These are phyloP conservation scores for Agriopis aurantiaria DNA, from an alignment of 2,888 invertebrate species.

Conservation along the genomic window DNA sequence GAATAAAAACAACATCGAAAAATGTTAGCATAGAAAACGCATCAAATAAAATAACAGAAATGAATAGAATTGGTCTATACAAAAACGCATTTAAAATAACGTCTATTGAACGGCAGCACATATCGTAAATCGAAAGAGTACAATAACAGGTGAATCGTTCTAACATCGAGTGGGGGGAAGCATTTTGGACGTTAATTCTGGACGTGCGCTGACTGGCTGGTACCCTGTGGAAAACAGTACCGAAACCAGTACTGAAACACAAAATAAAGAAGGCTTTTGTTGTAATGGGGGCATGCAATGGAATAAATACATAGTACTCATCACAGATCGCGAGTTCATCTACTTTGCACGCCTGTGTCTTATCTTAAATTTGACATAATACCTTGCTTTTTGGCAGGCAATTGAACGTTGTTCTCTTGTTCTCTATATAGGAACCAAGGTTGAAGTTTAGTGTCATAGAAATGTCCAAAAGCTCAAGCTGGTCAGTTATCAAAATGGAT, in stretches of 20 bases:
- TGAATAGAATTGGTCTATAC: constrained; percentile 12
- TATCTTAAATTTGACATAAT: no score
- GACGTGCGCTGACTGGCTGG: constrained; percentile 54
- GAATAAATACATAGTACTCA: no score
- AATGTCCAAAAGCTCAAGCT: no score
- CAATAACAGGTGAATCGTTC: constrained; percentile 38
- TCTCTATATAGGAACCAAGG: no score
- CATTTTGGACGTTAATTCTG: constrained; percentile 56
- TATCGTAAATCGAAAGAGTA: constrained; percentile 41
- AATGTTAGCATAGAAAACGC: background rate
- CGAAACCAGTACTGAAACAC: background rate
- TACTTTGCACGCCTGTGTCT: background rate
- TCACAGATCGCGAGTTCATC: no score
- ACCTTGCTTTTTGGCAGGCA: no score
- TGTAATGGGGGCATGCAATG: no score
- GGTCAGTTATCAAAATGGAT: no score
- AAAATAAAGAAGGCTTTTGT: no score
- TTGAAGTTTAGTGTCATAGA: no score
- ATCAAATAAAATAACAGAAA: constrained; percentile 4
- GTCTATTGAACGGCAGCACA: constrained; percentile 22
- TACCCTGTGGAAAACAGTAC: constrained; percentile 2
- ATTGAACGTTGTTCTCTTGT: no score
- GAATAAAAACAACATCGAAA: background rate
- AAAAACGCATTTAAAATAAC: constrained; percentile 26
- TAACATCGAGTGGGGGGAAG: constrained; percentile 21